Conservation (phyloP, 2,113 vertebrate genomes). For the Cebidichthys violaceus region DNA sequence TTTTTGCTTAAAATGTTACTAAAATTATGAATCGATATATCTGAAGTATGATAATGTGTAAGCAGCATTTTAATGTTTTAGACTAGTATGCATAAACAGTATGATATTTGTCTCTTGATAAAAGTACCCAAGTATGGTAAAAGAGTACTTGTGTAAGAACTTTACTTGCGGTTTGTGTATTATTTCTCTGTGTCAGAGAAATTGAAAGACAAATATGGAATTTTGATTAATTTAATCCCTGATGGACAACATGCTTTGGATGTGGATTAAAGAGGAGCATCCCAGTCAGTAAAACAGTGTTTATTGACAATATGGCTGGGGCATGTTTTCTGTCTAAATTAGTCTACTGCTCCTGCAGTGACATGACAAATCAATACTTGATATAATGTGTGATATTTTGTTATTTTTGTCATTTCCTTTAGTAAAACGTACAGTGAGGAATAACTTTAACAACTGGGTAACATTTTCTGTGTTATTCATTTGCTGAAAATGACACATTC, state of each 20-base stretch:
- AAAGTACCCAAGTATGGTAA: not conserved
- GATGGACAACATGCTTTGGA: constrained; percentile 55
- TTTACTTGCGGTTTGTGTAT: not conserved
- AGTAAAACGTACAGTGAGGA: not conserved
- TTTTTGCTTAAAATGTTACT: not conserved
- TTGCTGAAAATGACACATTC: constrained; percentile 1
- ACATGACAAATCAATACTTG: not conserved
- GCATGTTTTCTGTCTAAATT: constrained; percentile 17
- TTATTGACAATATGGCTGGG: constrained; percentile 54
- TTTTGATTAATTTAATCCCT: constrained; percentile 72
- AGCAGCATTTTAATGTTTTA: not conserved
- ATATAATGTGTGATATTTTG: not conserved
- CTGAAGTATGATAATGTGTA: not conserved
- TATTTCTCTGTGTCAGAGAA: constrained; percentile 12
- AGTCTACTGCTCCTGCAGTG: not conserved
- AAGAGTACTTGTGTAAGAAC: constrained; percentile 1
- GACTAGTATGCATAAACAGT: not conserved
- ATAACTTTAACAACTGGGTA: not conserved
- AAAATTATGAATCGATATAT: not conserved
- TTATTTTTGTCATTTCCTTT: not conserved
- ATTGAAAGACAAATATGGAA: constrained; percentile 43
- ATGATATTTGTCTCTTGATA: not conserved
- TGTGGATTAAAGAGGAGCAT: constrained; percentile 62
- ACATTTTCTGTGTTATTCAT: not conserved
- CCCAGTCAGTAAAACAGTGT: constrained; percentile 41